Base-by-base conservation (phyloP, 2,888 invertebrate species). In the Morpho achilles region DNA sequence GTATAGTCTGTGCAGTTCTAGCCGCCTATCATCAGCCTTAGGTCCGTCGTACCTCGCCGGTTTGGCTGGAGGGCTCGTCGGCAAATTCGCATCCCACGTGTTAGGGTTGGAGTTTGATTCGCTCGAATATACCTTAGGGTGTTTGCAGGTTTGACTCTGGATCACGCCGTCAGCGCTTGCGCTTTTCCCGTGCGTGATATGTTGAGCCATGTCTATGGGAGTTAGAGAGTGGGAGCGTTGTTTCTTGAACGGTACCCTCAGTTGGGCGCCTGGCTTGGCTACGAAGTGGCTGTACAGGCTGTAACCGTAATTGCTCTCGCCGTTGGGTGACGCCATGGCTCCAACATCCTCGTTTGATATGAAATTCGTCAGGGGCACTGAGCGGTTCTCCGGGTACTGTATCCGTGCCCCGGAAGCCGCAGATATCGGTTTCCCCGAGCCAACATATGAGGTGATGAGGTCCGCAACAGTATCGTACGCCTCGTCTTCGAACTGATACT, bases 401-500 rank as follows among this genome's bases (percentile, higher is more conserved):
- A 98, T 97, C 55, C 96, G 92, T 0, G 98, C 98, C 0, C 97
- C 97, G 1, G 97, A 98, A 0, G 95, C 95, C 7, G 94, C 93
- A 1, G 98, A 98, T 74, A 98, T 96, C 0, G 97, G 94, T 74
- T 97, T 96, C 16, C 96, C 96, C 50, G 96, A 97, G 1, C 97
- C 96, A 32, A 98, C 97, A 79, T 98, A 98, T 67, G 95, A 97
- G 7, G 97, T 97, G 64, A 98, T 97, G 58, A 99, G 92, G 81
- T 98, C 97, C 0, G 97, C 96, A 22, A 98, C 96, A 2, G 97
- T 97, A 76, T 97, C 97, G 75, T 97, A 98, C 0, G 96, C 95
- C 77, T 97, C 97, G 74, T 97, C 97, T 82, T 98, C 98, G 78
- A 98, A 97, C 76, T 97, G 96, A 80, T 96, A 98, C 77, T 98